Conservation (phyloP, 2,797 vertebrate genomes). For the Arrhamphus sclerolepis region DNA sequence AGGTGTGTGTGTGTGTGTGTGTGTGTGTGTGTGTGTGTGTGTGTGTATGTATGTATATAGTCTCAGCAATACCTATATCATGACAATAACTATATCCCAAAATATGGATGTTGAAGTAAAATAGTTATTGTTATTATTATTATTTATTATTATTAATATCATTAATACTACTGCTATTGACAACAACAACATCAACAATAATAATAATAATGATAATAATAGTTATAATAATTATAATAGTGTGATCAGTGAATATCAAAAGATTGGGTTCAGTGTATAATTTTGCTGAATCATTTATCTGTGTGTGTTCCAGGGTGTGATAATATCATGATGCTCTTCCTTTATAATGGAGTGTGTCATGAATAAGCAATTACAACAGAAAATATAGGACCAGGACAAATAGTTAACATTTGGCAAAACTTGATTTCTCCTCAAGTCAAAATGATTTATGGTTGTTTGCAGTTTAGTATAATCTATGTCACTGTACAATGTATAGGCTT, state of each 20-base stretch:
- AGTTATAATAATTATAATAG: not conserved
- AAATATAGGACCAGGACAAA: constrained; percentile 28
- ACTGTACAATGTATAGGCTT: constrained; percentile 40
- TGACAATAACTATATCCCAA: too few species aligned
- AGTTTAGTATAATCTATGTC: not conserved
- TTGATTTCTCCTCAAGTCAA: constrained; percentile 19
- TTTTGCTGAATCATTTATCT: constrained; percentile 16
- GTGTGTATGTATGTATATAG: too few species aligned
- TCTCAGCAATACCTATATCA: too few species aligned
- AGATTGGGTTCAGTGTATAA: not conserved
- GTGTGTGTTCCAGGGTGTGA: constrained; percentile 8
- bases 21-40: too few species aligned
- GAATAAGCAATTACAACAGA: not conserved
- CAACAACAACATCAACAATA: too few species aligned
- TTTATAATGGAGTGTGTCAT: not conserved
- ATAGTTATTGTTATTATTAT: too few species aligned
- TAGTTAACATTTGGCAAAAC: constrained; percentile 6
- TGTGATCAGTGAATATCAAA: not conserved
- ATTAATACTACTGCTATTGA: too few species aligned
- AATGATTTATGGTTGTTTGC: constrained; percentile 18
- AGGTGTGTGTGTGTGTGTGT: too few species aligned
- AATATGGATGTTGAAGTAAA: too few species aligned
- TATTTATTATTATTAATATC: too few species aligned
- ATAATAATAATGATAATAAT: too few species aligned
- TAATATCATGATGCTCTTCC: constrained; percentile 5